Evolutionary conservation across 2,113 vertebrate species (phyloP).

Genomic region (Pseudorasbora parva): DNA sequence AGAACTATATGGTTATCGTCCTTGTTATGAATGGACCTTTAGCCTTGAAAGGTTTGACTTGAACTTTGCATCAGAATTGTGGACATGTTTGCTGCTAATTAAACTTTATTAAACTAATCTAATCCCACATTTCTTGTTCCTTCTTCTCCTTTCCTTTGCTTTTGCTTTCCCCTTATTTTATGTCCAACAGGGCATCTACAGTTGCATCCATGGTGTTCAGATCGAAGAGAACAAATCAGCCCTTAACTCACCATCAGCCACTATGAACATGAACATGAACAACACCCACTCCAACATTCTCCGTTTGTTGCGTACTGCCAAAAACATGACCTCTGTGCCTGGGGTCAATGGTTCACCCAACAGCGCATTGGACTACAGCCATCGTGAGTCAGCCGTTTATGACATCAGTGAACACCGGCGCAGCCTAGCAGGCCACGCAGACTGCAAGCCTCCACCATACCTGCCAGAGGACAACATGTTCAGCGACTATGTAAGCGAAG

Average conservation of each 20-base stretch:
- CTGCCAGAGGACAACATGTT: constrained; percentile 97
- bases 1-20: no score
- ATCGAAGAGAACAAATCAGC: constrained; percentile 95
- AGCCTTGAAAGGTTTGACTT: neutral
- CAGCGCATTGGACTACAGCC: constrained; percentile 91
- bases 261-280: constrained; percentile 99
- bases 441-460: constrained; percentile 84
- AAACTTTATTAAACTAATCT: neutral
- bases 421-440: constrained; percentile 84
- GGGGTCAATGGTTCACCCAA: constrained; percentile 97
- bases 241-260: constrained; percentile 93
- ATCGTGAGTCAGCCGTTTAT: constrained; percentile 87
- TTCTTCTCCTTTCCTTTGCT: constrained; percentile 49
- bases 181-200: constrained; percentile 91
- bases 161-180: constrained; percentile 58
- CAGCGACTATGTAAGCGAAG: constrained; percentile 96
- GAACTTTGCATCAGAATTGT: neutral
- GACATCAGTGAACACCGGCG: constrained; percentile 96
- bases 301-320: constrained; percentile 94
- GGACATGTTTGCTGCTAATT: constrained; percentile 8
- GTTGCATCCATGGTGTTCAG: constrained; percentile 97
- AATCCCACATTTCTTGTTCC: constrained; percentile 35
- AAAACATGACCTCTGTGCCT: constrained; percentile 97
- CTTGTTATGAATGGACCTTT: no score
- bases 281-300: constrained; percentile 99